phyloP scores from a whole-genome alignment of 2,888 invertebrate species.

The Ceraclea dissimilis region DNA sequence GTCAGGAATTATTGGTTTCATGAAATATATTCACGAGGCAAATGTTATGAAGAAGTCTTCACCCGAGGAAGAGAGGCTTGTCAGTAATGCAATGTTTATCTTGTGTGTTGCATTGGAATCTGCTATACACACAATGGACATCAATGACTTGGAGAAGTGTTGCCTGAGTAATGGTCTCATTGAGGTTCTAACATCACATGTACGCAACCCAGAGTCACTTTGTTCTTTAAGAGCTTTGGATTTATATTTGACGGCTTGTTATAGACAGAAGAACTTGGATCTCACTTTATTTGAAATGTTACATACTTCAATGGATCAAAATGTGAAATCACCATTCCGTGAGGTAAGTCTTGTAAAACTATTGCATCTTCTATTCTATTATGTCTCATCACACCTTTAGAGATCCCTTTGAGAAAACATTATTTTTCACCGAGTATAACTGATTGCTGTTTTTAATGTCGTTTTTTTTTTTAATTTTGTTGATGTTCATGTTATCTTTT shows the following conservation, averaged over 20 bases:
- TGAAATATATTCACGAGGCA: slow-evolving; percentile 6
- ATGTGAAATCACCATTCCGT: slow-evolving; percentile 62
- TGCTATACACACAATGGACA: slow-evolving; percentile 48
- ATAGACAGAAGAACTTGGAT: slow-evolving; percentile 40
- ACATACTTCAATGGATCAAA: slow-evolving; percentile 48
- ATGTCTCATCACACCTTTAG: no score
- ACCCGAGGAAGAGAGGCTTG: slow-evolving; percentile 7
- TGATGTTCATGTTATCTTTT: no score
- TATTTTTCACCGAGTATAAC: no score
- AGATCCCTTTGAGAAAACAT: no score
- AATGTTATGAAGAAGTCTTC: slow-evolving; percentile 9
- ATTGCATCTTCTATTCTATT: no score
- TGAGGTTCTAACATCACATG: slow-evolving; percentile 40
- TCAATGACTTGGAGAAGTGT: slow-evolving; percentile 41
- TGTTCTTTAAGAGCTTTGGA: slow-evolving; percentile 47
- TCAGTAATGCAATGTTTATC: slow-evolving; percentile 40
- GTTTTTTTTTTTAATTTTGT: no score
- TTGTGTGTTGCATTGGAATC: slow-evolving; percentile 53
- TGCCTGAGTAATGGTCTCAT: slow-evolving; percentile 40
- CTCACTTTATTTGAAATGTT: slow-evolving; percentile 41
- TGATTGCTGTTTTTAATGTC: no score
- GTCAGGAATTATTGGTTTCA: slow-evolving; percentile 28
- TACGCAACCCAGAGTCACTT: slow-evolving; percentile 41
- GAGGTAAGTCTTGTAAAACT: slow-evolving; percentile 44
- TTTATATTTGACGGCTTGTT: slow-evolving; percentile 46